Base-by-base conservation (phyloP, 2,113 vertebrate species). In the Stegastes partitus region DNA sequence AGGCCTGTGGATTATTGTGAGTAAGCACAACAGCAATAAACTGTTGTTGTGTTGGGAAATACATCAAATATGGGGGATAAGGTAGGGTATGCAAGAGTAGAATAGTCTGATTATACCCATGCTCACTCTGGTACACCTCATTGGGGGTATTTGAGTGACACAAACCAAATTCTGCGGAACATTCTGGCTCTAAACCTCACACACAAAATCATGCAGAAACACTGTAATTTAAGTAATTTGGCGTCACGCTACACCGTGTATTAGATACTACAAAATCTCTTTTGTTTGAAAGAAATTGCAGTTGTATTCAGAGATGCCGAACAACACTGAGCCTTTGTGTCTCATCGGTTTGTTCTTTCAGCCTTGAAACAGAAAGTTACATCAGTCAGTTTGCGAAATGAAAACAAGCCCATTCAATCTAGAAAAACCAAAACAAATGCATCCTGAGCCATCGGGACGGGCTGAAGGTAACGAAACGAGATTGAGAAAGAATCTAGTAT, bases 11-110 rank as follows among this genome's bases (percentile, higher is more conserved):
- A 57, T 79, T 53, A 66, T 21, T 65, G 59, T 34, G 70, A 56
- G 47, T 19, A 23, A 56, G 23, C 9, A 42, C 4, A 42, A 42
- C 39, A 42, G 39, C 39, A 15, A 42, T 42, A 42, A 42, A 42
- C 39, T 8, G 12, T 42, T 42, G 39, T 42, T 42, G 15, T 42
- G 39, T 15, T 42, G 2, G 11, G 26, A 65, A 65, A 82, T 62
- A 16, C 64, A 0, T 65, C 58, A 74, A 65, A 34, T 2, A 44
- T 77, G 55, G 56, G 66, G 84, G 70, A 66, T 79, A 75, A 66
- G 50, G 61, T 8, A 3, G 11, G 3, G 25, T 47, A 9, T 54
- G 16, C 14, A 42, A 14, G 39, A 42, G 39, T 3, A 42, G 14
- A 42, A 39, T 8, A 11, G 11, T 39, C 3, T 39, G 37, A 39